These are phyloP conservation scores for Heliopora coerulea DNA, from an alignment of 92 coral and sea anemone species.

Conservation along the genomic window DNA sequence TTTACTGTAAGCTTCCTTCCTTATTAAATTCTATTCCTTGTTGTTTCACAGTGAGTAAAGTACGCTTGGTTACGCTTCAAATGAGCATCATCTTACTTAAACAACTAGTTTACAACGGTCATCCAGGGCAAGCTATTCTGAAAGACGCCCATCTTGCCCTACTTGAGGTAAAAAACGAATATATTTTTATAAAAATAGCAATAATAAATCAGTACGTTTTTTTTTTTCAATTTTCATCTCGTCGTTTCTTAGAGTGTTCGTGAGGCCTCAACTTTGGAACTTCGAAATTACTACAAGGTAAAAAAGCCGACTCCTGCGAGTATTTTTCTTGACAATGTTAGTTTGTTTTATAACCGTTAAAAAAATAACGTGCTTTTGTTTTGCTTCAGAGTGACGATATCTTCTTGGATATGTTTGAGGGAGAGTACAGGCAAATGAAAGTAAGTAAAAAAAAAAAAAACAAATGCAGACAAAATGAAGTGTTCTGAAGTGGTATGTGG, in stretches of 20 bases:
- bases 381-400: conserved; percentile 96
- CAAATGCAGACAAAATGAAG: no score
- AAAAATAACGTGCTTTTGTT: no score
- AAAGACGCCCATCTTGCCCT: conserved; percentile 82
- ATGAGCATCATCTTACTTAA: conserved; percentile 81
- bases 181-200: no score
- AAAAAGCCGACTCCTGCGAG: not conserved
- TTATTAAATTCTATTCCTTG: not conserved
- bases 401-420: conserved; percentile 97
- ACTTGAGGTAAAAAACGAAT: conserved; percentile 63
- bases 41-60: conserved; percentile 74
- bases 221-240: no score
- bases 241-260: conserved; percentile 70
- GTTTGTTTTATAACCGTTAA: conserved; percentile 1
- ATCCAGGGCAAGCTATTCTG: conserved; percentile 39
- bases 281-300: conserved; percentile 96
- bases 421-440: conserved; percentile 94
- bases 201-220: no score
- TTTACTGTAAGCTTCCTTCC: no score
- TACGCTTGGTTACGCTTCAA: conserved; percentile 88
- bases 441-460: conserved; percentile 38
- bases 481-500: no score
- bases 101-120: conserved; percentile 69
- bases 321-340: not conserved
- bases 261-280: conserved; percentile 89